These are phyloP conservation scores for Hirudinaria manillensis DNA, from an alignment of 2,888 invertebrate species.

Conservation along the genomic window DNA sequence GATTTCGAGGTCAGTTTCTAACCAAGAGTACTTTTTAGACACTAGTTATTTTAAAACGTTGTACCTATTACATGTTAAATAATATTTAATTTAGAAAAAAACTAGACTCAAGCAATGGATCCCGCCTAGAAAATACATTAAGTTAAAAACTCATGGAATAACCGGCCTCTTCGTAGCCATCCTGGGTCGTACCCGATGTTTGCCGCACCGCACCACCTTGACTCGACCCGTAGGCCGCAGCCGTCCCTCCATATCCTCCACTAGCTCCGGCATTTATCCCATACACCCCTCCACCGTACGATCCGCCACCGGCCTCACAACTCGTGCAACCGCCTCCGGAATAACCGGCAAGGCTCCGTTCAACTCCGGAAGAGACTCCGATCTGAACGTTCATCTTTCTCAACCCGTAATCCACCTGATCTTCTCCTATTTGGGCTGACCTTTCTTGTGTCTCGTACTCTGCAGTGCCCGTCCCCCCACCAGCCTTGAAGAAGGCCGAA, in stretches of 20 bases:
- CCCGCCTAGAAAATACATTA: too few species aligned
- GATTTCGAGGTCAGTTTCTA: too few species aligned
- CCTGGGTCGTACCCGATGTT: neutral
- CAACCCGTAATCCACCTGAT: neutral
- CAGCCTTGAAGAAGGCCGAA: slow-evolving; percentile 4
- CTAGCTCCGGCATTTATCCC: neutral
- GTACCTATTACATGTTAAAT: too few species aligned
- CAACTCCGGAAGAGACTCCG: neutral
- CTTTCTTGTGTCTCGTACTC: slow-evolving; percentile 13
- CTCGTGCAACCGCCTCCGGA: neutral
- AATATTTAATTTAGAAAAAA: too few species aligned
- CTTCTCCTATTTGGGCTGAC: slow-evolving; percentile 1
- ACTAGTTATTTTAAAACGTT: too few species aligned
- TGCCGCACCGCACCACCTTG: neutral
- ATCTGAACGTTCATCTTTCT: neutral
- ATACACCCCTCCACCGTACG: neutral
- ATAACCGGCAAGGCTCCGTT: neutral
- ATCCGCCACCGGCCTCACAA: neutral
- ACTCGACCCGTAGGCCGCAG: neutral
- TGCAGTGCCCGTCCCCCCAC: neutral
- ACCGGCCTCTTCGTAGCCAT: neutral
- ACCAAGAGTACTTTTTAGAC: too few species aligned
- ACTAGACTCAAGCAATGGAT: neutral
- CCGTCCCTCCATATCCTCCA: neutral
- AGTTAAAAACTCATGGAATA: slow-evolving; percentile 4